Percentiles rank a stretch among this genome's conserved stretches.
Conservation (phyloP, 2,797 vertebrate genomes). For the Acipenser transmontanus region DNA sequence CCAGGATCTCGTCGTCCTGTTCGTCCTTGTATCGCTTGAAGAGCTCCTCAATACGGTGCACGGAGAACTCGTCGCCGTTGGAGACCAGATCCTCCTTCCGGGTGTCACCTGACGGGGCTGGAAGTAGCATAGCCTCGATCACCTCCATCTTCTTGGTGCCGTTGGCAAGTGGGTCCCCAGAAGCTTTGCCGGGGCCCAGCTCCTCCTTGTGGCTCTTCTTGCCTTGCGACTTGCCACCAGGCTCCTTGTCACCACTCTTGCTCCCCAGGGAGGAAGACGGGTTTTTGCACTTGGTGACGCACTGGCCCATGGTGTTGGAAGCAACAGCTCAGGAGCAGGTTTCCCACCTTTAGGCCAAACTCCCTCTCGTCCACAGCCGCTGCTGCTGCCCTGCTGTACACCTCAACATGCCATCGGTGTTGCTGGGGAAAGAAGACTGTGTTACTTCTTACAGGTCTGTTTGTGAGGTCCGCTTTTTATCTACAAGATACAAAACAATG, state of each 20-base stretch:
- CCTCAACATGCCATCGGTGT: constrained; percentile 82
- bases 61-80: constrained; percentile 71
- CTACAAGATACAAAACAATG: too few relatives aligned
- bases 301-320: constrained; percentile 86
- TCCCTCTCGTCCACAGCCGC: constrained; percentile 64
- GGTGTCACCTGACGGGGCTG: constrained; percentile 55
- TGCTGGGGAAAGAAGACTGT: constrained; percentile 21
- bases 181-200: constrained; percentile 65
- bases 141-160: constrained; percentile 85
- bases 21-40: constrained; percentile 91
- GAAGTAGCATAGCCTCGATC: constrained; percentile 64
- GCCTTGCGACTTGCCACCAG: constrained; percentile 77
- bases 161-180: constrained; percentile 81
- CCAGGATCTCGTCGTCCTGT: constrained; percentile 88
- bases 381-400: constrained; percentile 55
- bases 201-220: constrained; percentile 88
- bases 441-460: too few relatives aligned
- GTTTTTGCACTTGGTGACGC: constrained; percentile 98
- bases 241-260: constrained; percentile 93
- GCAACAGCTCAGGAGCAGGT: constrained; percentile 24
- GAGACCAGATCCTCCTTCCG: constrained; percentile 60
- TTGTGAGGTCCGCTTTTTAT: too few relatives aligned
- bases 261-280: constrained; percentile 96
- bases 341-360: constrained; percentile 60
- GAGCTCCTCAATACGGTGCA: constrained; percentile 78